These are phyloP conservation scores for Benthosema pterotum DNA, from an alignment of 2,797 vertebrate genomes.

Conservation along the genomic window DNA sequence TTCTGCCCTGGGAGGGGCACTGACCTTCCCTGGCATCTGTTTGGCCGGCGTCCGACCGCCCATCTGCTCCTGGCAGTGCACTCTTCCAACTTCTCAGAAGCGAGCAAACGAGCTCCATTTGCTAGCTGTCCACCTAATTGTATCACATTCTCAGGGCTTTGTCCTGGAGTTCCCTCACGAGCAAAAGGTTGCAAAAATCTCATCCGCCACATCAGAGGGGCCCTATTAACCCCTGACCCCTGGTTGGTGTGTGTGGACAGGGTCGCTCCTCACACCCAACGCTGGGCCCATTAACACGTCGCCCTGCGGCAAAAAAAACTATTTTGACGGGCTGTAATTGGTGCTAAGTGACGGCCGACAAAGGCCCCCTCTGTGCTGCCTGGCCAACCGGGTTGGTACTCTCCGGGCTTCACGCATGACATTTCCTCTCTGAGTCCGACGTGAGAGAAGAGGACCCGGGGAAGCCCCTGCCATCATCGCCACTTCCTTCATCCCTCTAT, in stretches of 20 bases:
- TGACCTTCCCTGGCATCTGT: conserved; percentile 83
- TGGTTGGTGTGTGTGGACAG: conserved; percentile 86
- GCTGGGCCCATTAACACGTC: conserved; percentile 92
- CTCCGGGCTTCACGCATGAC: conserved; percentile 78
- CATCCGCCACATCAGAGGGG: conserved; percentile 92
- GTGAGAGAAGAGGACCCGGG: conserved; percentile 73
- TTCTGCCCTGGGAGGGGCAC: conserved; percentile 67
- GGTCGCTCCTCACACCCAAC: conserved; percentile 95
- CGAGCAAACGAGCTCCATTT: conserved; percentile 58
- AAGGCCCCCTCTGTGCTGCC: conserved; percentile 85
- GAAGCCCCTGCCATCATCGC: conserved; percentile 70
- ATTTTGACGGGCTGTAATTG: conserved; percentile 97
- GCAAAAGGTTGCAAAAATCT: conserved; percentile 93
- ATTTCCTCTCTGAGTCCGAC: conserved; percentile 77
- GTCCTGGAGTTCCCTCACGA: conserved; percentile 82
- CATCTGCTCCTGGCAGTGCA: conserved; percentile 76
- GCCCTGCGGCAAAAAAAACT: conserved; percentile 91
- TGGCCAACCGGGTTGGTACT: conserved; percentile 70
- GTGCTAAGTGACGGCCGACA: conserved; percentile 92
- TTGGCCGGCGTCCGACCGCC: conserved; percentile 81
- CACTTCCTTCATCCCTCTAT: conserved; percentile 67
- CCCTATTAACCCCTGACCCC: conserved; percentile 95
- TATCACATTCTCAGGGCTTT: conserved; percentile 95
- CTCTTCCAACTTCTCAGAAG: conserved; percentile 75
- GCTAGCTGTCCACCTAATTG: conserved; percentile 91